Conservation (phyloP, 1,140 invertebrate species). For the Wasmannia auropunctata region DNA sequence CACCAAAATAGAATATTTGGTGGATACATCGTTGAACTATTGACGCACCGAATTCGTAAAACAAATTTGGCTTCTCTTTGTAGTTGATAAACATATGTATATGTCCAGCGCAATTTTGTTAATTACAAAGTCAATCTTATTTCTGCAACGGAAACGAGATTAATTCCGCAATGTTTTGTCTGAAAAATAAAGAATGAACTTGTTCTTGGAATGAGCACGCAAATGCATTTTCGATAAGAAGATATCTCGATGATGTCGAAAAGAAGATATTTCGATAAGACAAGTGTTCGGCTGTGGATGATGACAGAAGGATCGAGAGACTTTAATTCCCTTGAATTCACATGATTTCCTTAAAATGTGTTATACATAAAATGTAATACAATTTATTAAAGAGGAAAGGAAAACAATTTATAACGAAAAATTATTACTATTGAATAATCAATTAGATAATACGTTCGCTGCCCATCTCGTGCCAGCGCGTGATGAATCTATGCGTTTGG, state of each 20-base stretch:
- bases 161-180: not conserved
- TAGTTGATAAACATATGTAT: not conserved
- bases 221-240: not conserved
- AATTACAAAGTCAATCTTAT: too few relatives aligned
- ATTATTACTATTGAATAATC: too few relatives aligned
- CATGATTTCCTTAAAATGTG: too few relatives aligned
- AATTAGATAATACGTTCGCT: too few relatives aligned
- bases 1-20: too few relatives aligned
- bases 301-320: not conserved
- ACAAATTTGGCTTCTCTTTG: not conserved
- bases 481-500: too few relatives aligned
- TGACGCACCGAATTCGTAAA: too few relatives aligned
- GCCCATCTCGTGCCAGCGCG: too few relatives aligned
- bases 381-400: not conserved
- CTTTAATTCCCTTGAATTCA: too few relatives aligned
- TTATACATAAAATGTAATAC: not conserved
- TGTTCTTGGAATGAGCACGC: not conserved
- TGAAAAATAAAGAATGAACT: not conserved
- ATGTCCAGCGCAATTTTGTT: not conserved
- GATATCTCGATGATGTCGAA: not conserved
- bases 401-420: too few relatives aligned
- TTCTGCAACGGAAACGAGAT: not conserved
- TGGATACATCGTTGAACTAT: too few relatives aligned
- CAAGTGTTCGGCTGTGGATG: not conserved
- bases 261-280: not conserved